These are phyloP conservation scores for Tetragonula carbonaria DNA, from an alignment of 2,888 invertebrate genomes.

Conservation along the genomic window DNA sequence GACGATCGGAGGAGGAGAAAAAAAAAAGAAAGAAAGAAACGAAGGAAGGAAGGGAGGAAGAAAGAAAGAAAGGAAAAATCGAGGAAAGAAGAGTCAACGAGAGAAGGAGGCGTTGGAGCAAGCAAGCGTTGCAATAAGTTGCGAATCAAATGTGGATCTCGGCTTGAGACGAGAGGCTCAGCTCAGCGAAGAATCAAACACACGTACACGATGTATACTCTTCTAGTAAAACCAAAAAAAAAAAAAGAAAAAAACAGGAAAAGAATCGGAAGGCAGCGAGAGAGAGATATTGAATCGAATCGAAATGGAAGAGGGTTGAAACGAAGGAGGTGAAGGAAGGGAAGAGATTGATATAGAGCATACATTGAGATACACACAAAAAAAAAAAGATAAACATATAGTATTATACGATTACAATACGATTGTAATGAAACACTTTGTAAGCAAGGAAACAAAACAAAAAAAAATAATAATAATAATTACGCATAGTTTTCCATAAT, in stretches of 20 bases:
- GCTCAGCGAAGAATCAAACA: conserved; percentile 81
- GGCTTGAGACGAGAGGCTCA: conserved; percentile 76
- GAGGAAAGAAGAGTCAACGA: not conserved
- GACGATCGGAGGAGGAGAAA: not conserved
- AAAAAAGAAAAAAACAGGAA: conserved; percentile 16
- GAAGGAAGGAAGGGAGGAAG: too few relatives aligned
- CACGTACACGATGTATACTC: conserved; percentile 56
- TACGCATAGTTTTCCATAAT: conserved; percentile 79
- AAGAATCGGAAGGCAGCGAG: not conserved
- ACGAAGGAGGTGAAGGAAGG: not conserved
- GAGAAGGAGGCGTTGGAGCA: not conserved
- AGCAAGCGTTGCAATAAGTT: conserved; percentile 76
- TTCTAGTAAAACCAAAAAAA: conserved; percentile 36
- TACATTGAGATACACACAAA: conserved; percentile 73
- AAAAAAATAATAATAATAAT: conserved; percentile 44
- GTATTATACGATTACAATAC: conserved; percentile 79
- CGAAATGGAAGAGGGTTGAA: not conserved
- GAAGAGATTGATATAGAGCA: conserved; percentile 62
- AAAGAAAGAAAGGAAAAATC: too few relatives aligned
- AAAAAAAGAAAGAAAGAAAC: too few relatives aligned
- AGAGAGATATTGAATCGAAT: conserved; percentile 1
- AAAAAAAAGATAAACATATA: conserved; percentile 74
- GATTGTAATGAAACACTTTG: conserved; percentile 75
- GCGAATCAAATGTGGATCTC: conserved; percentile 81
- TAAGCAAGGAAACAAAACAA: conserved; percentile 66